phyloP scores from a whole-genome alignment of 2,888 invertebrate species.

The Galerucella calmariensis region DNA sequence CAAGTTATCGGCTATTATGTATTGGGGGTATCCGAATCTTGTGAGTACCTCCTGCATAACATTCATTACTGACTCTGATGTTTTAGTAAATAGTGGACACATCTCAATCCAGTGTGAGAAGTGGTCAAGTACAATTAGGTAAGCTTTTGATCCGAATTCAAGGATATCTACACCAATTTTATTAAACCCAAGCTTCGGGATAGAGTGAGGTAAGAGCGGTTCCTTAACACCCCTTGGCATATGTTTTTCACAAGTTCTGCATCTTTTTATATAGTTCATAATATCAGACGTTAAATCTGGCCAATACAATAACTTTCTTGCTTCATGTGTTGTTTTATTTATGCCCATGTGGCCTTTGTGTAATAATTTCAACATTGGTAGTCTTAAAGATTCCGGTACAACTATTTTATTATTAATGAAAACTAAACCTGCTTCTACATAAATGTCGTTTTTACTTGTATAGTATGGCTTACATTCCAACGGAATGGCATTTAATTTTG shows the following conservation, averaged over 20 bases:
- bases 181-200: conserved; percentile 46
- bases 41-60: conserved; percentile 45
- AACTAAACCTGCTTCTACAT: conserved; percentile 35
- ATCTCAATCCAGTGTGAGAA: conserved; percentile 49
- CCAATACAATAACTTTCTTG: too few species aligned
- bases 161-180: conserved; percentile 44
- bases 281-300: too few species aligned
- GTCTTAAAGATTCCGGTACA: too few species aligned
- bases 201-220: neutral
- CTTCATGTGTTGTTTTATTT: too few species aligned
- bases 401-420: neutral
- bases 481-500: conserved; percentile 27
- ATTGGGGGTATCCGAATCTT: conserved; percentile 50
- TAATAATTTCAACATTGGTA: too few species aligned
- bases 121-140: conserved; percentile 45
- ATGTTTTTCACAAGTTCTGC: too few species aligned
- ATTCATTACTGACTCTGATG: conserved; percentile 45
- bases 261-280: too few species aligned
- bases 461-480: conserved; percentile 30
- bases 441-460: conserved; percentile 24
- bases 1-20: conserved; percentile 48
- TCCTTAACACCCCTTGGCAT: too few species aligned
- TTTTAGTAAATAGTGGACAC: conserved; percentile 39
- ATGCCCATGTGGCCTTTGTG: too few species aligned
- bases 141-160: conserved; percentile 12